Evolutionary conservation across 2,888 invertebrate genomes (phyloP).

Genomic region (Drosophila anomelani): DNA sequence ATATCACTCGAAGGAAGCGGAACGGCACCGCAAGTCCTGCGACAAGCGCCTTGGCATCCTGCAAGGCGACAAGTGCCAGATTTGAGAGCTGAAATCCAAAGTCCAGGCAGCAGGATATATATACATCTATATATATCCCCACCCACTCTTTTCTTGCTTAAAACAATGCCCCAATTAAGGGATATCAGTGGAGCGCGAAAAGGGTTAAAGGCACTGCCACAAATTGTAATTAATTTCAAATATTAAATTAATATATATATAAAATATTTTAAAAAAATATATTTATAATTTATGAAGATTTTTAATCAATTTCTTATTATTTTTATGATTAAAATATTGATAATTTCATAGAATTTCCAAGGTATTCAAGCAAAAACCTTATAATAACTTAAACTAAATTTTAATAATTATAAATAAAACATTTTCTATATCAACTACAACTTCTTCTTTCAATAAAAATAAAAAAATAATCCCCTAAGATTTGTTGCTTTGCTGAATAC

Average conservation of each 20-base stretch:
- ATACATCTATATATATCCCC: neutral
- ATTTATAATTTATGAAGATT: neutral
- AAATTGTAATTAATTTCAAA: neutral
- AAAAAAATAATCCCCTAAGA: neutral
- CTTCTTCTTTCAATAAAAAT: neutral
- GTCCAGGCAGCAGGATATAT: neutral
- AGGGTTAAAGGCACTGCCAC: conserved; percentile 3
- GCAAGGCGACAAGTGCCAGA: conserved; percentile 71
- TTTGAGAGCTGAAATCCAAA: conserved; percentile 28
- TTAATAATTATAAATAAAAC: neutral
- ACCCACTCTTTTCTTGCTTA: neutral
- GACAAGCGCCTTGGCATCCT: conserved; percentile 68
- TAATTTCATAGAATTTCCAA: neutral
- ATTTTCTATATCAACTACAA: neutral
- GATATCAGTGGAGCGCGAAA: conserved; percentile 11
- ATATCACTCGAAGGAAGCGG: conserved; percentile 61
- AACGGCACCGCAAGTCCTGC: conserved; percentile 48
- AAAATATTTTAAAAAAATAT: neutral
- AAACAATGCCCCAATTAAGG: conserved; percentile 38
- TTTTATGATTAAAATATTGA: neutral
- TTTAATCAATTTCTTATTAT: neutral
- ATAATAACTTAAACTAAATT: neutral
- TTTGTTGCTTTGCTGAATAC: too few relatives aligned
- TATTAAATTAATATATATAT: neutral
- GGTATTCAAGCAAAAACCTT: neutral